These are phyloP conservation scores for Chydorus sphaericus DNA, from an alignment of 2,888 invertebrate species.

Conservation along the genomic window DNA sequence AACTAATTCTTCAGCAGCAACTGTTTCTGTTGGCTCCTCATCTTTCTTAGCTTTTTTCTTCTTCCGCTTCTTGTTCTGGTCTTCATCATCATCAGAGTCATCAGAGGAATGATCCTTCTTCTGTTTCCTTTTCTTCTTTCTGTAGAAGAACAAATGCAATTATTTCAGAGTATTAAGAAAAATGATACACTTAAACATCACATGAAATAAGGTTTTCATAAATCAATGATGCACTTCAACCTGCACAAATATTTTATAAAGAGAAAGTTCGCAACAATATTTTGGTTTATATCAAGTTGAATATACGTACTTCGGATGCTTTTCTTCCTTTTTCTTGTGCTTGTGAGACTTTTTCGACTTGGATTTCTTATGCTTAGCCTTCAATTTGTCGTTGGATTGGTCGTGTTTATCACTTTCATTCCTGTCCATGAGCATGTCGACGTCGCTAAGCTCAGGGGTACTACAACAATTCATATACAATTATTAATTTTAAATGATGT, in stretches of 20 bases:
- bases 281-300: conserved; percentile 1
- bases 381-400: background rate
- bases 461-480: background rate
- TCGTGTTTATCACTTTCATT: background rate
- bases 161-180: no score
- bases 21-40: conserved; percentile 21
- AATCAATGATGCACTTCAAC: no score
- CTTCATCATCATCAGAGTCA: background rate
- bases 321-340: conserved; percentile 39
- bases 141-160: conserved; percentile 24
- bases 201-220: no score
- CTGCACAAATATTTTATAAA: no score
- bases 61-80: conserved; percentile 33
- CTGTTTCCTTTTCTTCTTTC: conserved; percentile 39
- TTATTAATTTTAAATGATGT: background rate
- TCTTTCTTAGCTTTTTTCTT: conserved; percentile 28
- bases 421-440: background rate
- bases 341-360: conserved; percentile 25
- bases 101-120: conserved; percentile 32
- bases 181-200: no score
- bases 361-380: conserved; percentile 19
- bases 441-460: conserved; percentile 8
- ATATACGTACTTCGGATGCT: conserved; percentile 32
- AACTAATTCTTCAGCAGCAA: conserved; percentile 1
- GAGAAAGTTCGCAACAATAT: conserved; percentile 6